phyloP scores from a whole-genome alignment of 2,113 vertebrate species.

The Camelus dromedarius region DNA sequence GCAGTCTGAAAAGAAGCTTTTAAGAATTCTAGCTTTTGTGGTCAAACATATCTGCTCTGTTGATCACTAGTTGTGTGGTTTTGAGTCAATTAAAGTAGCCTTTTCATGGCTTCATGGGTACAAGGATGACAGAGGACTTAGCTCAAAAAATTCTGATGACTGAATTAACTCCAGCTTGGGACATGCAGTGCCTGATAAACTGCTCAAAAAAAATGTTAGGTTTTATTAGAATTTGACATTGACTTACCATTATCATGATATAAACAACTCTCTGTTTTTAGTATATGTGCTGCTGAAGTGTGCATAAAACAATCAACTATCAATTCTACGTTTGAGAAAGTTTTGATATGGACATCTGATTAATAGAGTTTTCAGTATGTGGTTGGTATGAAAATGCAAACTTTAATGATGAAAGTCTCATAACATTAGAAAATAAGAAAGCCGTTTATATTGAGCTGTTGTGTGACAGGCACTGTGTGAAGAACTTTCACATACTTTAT shows the following conservation, averaged over 20 bases:
- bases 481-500: background rate
- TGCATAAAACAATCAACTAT: background rate
- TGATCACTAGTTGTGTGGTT: background rate
- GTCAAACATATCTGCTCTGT: background rate
- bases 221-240: background rate
- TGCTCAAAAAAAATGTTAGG: background rate
- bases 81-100: background rate
- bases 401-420: background rate
- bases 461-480: background rate
- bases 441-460: background rate
- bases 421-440: background rate
- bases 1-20: background rate
- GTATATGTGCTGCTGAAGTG: too few relatives aligned
- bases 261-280: background rate
- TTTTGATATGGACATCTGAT: background rate
- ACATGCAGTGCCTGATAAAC: background rate
- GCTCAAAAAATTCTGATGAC: background rate
- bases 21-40: slow-evolving; percentile 8
- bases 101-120: background rate
- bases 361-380: background rate
- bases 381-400: background rate
- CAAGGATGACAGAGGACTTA: background rate
- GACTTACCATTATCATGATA: background rate
- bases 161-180: background rate
- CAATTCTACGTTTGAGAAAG: background rate